Base-by-base conservation (phyloP, 2,113 vertebrate genomes). In the Antigone vipio region DNA sequence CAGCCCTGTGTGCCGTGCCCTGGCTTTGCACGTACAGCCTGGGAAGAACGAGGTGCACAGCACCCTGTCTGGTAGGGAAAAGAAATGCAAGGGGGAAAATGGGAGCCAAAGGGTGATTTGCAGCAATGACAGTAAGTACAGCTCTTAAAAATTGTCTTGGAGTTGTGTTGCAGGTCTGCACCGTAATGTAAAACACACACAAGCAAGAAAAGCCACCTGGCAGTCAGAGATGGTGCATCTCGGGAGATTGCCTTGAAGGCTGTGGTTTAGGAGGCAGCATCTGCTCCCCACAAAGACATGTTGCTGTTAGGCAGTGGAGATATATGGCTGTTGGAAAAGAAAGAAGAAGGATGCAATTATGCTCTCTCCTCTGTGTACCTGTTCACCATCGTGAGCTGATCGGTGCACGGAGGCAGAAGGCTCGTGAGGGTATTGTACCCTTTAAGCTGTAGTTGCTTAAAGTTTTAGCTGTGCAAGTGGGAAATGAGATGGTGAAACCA, bases 151-250 rank as follows among this genome's bases (percentile, higher is more conserved):
- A 4, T 18, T 1, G 9, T 32, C 67, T 55, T 0, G 0, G 42
- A 13, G 45, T 35, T 4, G 30, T 12, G 38, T n/a, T 13, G 24
- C 15, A 3, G 52, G 38, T 75, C 58, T 3, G 27, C 1, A 15
- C 35, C 0, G 1, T 8, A 9, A 16, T 3, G 20, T 3, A 6
- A 56, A 34, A 40, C 35, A 5, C 15, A 3, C 4, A 16, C 13
- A 0, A 18, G 55, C 59, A 6, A 4, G 3, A 12, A 9, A 8
- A 24, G 49, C 12, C n/a, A 5, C 6, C 6, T 17, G 49, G n/a
- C 58, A 66, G 64, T 11, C 11, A 5, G 63, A 69, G 45, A 17
- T 73, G 64, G 21, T 50, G 35, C 5, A 1, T 24, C 53, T 60
- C 11, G 0, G 67, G 71, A 34, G 56, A 9, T 14, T 83, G 72